phyloP scores from a whole-genome alignment of 2,888 invertebrate genomes.

The Andrena praecox region DNA sequence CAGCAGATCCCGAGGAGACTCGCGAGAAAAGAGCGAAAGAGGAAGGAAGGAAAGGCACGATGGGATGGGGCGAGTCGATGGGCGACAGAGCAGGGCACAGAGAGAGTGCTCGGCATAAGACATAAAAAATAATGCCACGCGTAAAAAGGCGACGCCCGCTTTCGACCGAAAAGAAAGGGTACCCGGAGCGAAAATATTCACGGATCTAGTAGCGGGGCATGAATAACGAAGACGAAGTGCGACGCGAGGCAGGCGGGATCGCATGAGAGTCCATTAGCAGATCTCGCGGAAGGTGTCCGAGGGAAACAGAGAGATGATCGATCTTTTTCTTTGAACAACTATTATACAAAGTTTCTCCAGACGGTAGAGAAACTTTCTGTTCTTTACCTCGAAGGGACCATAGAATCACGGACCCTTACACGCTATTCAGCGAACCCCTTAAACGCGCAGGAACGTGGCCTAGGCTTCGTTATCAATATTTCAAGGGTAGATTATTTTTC shows the following conservation, averaged over 20 bases:
- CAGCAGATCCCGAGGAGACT: constrained; percentile 35
- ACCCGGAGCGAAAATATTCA: constrained; percentile 59
- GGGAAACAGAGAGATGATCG: constrained; percentile 11
- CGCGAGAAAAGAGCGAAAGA: constrained; percentile 31
- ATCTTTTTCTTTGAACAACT: background rate
- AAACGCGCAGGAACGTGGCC: too few relatives aligned
- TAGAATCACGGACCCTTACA: background rate
- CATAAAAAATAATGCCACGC: constrained; percentile 72
- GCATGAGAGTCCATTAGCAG: constrained; percentile 66
- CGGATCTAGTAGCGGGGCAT: constrained; percentile 68
- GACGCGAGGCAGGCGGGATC: constrained; percentile 60
- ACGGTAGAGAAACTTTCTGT: background rate
- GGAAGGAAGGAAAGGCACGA: constrained; percentile 4
- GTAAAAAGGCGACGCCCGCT: constrained; percentile 70
- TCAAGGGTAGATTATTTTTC: too few relatives aligned
- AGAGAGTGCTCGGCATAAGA: constrained; percentile 65
- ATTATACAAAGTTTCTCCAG: background rate
- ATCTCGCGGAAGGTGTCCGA: constrained; percentile 35
- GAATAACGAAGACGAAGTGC: constrained; percentile 63
- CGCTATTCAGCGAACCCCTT: too few relatives aligned
- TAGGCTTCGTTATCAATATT: too few relatives aligned
- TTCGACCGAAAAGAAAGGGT: constrained; percentile 57
- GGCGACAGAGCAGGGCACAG: constrained; percentile 56
- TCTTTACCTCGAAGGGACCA: background rate
- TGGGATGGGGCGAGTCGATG: constrained; percentile 31